phyloP scores from a whole-genome alignment of 2,888 invertebrate species.

The Diaprepes abbreviatus region DNA sequence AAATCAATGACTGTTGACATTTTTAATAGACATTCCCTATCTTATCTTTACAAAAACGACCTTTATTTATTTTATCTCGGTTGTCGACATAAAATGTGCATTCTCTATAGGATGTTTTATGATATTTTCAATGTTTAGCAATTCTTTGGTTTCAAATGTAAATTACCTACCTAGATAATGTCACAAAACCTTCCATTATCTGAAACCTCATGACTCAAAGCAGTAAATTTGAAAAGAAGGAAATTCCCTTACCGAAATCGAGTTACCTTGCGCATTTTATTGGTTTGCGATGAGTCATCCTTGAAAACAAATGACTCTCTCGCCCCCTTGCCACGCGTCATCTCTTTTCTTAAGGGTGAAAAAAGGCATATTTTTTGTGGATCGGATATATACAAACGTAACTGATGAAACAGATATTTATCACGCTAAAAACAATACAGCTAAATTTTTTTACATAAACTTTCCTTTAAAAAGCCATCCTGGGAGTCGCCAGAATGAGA shows the following conservation, averaged over 20 bases:
- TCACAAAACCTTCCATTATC: conserved; percentile 1
- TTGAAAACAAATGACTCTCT: conserved; percentile 27
- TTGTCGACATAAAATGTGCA: conserved; percentile 3
- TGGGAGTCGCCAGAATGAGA: too few relatives aligned
- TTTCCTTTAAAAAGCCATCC: too few relatives aligned
- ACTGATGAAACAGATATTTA: too few relatives aligned
- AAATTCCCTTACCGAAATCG: conserved; percentile 18
- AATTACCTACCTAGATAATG: too few relatives aligned
- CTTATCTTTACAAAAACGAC: conserved; percentile 8
- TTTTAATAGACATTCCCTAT: conserved; percentile 14
- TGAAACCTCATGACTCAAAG: conserved; percentile 11
- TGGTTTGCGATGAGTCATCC: conserved; percentile 34
- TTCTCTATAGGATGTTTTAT: neutral
- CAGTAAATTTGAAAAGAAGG: neutral
- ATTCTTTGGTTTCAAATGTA: neutral
- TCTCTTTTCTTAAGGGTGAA: conserved; percentile 13
- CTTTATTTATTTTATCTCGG: conserved; percentile 18
- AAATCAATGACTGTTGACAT: conserved; percentile 20
- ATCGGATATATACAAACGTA: too few relatives aligned
- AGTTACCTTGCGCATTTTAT: conserved; percentile 28
- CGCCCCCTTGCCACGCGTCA: conserved; percentile 22
- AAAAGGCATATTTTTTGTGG: conserved; percentile 7
- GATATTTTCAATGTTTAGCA: neutral
- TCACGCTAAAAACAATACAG: too few relatives aligned
- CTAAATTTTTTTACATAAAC: too few relatives aligned